Conservation (phyloP, 2,113 vertebrate genomes). For the Pluvianellus socialis region DNA sequence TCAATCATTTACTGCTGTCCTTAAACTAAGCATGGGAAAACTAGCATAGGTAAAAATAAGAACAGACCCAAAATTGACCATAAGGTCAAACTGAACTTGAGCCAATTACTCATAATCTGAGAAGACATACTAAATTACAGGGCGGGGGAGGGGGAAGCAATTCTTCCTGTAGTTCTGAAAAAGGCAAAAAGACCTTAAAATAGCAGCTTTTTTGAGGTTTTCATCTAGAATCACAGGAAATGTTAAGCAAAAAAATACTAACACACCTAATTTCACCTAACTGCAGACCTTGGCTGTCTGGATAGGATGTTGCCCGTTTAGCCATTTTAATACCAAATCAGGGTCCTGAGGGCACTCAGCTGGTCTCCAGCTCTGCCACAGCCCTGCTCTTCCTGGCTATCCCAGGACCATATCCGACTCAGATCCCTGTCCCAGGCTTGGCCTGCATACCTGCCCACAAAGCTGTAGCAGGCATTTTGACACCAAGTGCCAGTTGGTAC, state of each 20-base stretch:
- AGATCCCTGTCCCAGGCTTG: accelerated
- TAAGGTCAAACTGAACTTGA: slow-evolving; percentile 2
- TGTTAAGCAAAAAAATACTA: not conserved
- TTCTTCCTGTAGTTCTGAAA: not conserved
- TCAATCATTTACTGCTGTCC: not conserved
- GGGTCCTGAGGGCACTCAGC: not conserved
- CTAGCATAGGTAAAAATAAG: not conserved
- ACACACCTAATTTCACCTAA: not conserved
- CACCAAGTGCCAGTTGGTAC: accelerated
- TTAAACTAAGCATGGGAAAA: not conserved
- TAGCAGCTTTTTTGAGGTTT: not conserved
- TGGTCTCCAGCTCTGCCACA: not conserved
- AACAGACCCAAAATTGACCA: not conserved
- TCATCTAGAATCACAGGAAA: not conserved
- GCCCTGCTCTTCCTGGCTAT: not conserved
- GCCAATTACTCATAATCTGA: not conserved
- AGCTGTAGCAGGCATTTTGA: not conserved
- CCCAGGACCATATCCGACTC: not conserved
- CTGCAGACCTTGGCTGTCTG: not conserved
- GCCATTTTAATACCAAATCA: not conserved
- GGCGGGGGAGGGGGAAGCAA: accelerated
- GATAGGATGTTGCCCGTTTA: not conserved
- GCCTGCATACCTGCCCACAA: not conserved
- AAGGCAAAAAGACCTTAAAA: not conserved
- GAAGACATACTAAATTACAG: not conserved